Conservation (phyloP, 2,113 vertebrate species). For the Pelmatolapia mariae region DNA sequence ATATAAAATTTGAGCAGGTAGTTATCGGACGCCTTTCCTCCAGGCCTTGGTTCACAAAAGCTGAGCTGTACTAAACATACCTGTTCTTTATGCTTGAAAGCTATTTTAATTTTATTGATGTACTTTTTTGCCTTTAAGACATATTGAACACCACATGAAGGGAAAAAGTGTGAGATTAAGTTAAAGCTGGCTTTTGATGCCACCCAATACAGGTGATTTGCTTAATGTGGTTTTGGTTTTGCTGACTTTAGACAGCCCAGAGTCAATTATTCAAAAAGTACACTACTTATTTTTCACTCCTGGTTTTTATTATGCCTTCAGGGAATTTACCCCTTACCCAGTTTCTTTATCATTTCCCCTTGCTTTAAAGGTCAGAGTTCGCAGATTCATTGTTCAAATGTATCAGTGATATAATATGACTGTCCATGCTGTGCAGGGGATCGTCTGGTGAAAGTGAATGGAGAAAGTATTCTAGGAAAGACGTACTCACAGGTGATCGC, state of each 20-base stretch:
- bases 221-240: neutral
- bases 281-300: neutral
- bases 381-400: rapidly evolving
- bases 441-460: slow-evolving; percentile 93
- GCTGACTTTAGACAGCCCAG: neutral
- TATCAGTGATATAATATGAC: neutral
- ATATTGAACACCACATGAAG: neutral
- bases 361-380: neutral
- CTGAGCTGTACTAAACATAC: neutral
- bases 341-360: neutral
- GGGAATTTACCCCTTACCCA: neutral
- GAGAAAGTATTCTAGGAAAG: slow-evolving; percentile 92
- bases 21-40: neutral
- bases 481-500: slow-evolving; percentile 97
- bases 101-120: neutral
- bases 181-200: neutral
- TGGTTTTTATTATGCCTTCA: neutral
- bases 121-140: neutral
- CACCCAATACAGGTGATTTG: neutral
- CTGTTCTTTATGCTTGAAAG: neutral
- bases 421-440: slow-evolving; percentile 75
- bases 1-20: neutral
- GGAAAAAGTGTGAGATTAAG: neutral
- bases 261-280: neutral
- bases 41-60: neutral